Evolutionary conservation across 2,113 vertebrate species (phyloP).

Genomic region (Poicephalus gulielmi): DNA sequence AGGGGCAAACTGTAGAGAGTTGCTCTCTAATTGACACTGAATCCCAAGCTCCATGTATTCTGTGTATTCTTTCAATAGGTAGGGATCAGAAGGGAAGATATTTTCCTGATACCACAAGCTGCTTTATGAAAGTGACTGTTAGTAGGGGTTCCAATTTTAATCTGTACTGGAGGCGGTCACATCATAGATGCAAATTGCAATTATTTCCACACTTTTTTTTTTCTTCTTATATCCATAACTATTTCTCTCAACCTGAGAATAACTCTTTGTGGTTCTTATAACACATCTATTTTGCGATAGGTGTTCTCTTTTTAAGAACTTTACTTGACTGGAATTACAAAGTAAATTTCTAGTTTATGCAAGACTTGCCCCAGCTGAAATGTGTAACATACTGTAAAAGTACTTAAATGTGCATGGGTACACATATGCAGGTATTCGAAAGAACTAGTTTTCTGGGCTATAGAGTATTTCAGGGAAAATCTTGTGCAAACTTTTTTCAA

Average conservation of each 20-base stretch:
- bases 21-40: slow-evolving; percentile 39
- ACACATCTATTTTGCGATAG: not conserved
- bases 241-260: not conserved
- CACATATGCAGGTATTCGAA: not conserved
- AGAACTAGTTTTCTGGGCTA: not conserved
- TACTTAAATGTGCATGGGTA: accelerated
- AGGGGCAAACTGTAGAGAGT: not conserved
- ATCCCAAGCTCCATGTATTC: not conserved
- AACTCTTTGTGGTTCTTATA: not conserved
- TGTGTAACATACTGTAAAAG: not conserved
- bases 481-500: not conserved
- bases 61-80: not conserved
- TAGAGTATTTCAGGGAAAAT: not conserved
- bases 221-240: not conserved
- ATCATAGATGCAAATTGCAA: not conserved
- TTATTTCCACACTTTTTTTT: not conserved
- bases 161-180: not conserved
- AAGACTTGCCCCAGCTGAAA: not conserved
- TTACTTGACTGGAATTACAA: not conserved
- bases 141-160: not conserved
- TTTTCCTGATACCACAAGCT: slow-evolving; percentile 13
- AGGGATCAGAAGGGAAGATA: not conserved
- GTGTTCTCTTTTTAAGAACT: not conserved
- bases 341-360: not conserved
- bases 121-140: not conserved